Evolutionary conservation across 1,140 invertebrate genomes (phyloP), one percentile per base, ranked within the genome.

Genomic region (Trichogramma pretiosum): DNA sequence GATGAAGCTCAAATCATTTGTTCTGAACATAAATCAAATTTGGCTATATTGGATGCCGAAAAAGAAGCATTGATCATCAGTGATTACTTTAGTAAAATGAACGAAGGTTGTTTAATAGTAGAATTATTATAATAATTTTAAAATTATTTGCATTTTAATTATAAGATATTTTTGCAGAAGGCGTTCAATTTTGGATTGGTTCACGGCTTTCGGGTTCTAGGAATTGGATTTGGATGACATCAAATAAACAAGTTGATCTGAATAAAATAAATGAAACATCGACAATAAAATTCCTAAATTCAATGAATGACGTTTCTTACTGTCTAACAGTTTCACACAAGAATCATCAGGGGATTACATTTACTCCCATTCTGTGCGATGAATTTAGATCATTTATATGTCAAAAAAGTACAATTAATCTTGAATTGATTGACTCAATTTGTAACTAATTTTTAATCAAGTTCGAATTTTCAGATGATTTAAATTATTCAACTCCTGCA

Each of bases 1-100:
- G 48, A 56, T 16, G 56, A 58, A 35, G 52, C 54, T 19, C 36
- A 24, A 10, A 42, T 54, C 11, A 54, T 56, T 46, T 58, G 54
- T 38, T 49, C 48, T n/a, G 53, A 33, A 33, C 48, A 54, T 28
- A 41, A 54, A 47, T 50, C 49, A 11, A 43, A 58, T 18, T 46
- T 58, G 21, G 52, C 52, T 14, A 48, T 43, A n/a, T 34, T 58
- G 19, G 46, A 58, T 38, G 46, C 26, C 3, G 46, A 54, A 38
- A 39, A 52, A 49, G 53, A 51, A 49, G 46, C 42, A 10, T 11
- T 41, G 32, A 52, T 46, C 24, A n/a, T n/a, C n/a, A n/a, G n/a
- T n/a, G n/a, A n/a, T n/a, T n/a, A n/a, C n/a, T n/a, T n/a, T n/a
- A n/a, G n/a, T n/a, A n/a, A n/a, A n/a, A n/a, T n/a, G n/a, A n/a